Conservation (phyloP, 2,888 invertebrate species). For the Invenusta paracnida region DNA sequence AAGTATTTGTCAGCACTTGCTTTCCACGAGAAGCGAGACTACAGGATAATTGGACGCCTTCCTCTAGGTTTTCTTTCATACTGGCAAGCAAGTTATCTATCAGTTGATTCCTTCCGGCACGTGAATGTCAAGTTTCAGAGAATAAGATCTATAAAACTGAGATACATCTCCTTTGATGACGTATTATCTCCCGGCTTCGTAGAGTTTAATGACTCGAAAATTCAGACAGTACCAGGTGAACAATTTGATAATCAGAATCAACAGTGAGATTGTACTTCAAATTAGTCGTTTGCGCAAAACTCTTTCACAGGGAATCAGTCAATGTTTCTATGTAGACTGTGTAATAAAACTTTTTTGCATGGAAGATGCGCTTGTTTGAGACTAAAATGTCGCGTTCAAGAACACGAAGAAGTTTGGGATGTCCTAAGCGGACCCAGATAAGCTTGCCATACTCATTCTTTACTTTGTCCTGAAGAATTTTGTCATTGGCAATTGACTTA, state of each 20-base stretch:
- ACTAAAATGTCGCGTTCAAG: neutral
- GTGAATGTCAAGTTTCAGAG: neutral
- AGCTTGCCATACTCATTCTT: neutral
- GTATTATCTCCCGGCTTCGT: neutral
- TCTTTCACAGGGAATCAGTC: neutral
- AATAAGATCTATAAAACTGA: neutral
- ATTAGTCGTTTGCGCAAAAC: neutral
- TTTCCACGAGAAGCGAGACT: neutral
- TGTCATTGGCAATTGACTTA: neutral
- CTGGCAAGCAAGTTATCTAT: neutral
- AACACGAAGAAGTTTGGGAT: neutral
- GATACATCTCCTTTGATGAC: neutral
- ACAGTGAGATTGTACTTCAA: neutral
- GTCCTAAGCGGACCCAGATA: neutral
- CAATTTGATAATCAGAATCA: neutral
- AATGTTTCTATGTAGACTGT: neutral
- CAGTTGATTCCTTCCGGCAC: neutral
- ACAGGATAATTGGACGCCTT: neutral
- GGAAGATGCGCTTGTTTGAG: neutral
- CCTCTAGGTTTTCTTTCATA: neutral
- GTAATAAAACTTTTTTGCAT: neutral
- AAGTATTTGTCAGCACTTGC: neutral
- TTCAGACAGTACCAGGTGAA: neutral
- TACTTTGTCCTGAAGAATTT: neutral
- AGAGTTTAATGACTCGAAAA: neutral